phyloP scores from a whole-genome alignment of 2,888 invertebrate species.

The Pheosia gnoma region DNA sequence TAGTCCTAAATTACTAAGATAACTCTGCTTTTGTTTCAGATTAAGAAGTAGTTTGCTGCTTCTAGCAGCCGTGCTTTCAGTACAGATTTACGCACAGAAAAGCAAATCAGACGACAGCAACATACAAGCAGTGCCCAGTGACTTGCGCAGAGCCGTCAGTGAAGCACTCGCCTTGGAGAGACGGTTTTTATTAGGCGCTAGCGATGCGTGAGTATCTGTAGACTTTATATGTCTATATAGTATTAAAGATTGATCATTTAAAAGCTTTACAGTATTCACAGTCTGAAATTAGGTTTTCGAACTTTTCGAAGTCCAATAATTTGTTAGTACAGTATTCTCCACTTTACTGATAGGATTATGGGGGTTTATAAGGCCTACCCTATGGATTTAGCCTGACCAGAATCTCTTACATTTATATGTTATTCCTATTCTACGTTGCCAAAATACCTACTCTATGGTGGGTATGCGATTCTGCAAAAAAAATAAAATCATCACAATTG shows the following conservation, averaged over 20 bases:
- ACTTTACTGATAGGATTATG: no score
- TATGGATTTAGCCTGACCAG: no score
- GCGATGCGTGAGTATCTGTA: conserved; percentile 64
- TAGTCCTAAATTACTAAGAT: not conserved
- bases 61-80: conserved; percentile 52
- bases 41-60: conserved; percentile 66
- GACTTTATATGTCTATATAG: not conserved
- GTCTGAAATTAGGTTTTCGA: no score
- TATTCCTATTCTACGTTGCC: no score
- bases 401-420: no score
- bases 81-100: conserved; percentile 59
- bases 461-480: no score
- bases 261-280: no score
- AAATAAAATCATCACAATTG: no score
- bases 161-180: conserved; percentile 76
- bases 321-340: no score
- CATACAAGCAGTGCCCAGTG: conserved; percentile 73
- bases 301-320: no score
- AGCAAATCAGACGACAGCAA: conserved; percentile 63
- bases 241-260: not conserved
- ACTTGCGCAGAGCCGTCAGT: conserved; percentile 71
- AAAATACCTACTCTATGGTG: no score
- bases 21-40: conserved; percentile 56
- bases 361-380: no score
- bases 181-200: conserved; percentile 67